phyloP scores from a whole-genome alignment of 2,888 invertebrate species.

The Polia nebulosa region DNA sequence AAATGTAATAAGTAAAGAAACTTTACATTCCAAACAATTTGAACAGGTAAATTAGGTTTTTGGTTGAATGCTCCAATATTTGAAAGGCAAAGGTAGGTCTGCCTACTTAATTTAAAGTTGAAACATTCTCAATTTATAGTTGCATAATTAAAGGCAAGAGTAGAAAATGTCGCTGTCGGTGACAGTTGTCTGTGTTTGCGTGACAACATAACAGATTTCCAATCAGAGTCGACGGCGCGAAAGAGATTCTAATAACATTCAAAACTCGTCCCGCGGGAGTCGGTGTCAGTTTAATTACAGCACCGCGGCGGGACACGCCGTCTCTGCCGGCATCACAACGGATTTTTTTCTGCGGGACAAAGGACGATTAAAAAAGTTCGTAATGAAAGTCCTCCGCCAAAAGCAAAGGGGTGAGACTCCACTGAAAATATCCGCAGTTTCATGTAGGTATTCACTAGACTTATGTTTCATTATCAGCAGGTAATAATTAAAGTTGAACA shows the following conservation, averaged over 20 bases:
- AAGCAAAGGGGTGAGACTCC: conserved; percentile 83
- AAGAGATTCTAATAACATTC: conserved; percentile 91
- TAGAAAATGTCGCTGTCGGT: conserved; percentile 53
- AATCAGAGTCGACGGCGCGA: conserved; percentile 88
- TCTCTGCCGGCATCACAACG: conserved; percentile 84
- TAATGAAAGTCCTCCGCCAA: conserved; percentile 86
- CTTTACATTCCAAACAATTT: conserved; percentile 57
- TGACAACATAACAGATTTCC: conserved; percentile 83
- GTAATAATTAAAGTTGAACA: conserved; percentile 19
- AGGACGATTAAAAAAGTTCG: conserved; percentile 90
- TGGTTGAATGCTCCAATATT: conserved; percentile 52
- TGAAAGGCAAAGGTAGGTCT: conserved; percentile 46
- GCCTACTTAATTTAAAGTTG: conserved; percentile 59
- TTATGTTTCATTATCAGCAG: conserved; percentile 18
- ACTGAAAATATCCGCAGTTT: conserved; percentile 72
- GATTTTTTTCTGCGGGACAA: conserved; percentile 88
- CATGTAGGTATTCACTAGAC: conserved; percentile 50
- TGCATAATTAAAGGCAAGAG: conserved; percentile 55
- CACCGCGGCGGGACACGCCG: conserved; percentile 77
- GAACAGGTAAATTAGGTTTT: conserved; percentile 53
- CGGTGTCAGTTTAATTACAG: conserved; percentile 90
- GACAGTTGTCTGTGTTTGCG: conserved; percentile 71
- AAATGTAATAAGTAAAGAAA: conserved; percentile 50
- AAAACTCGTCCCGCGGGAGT: conserved; percentile 88
- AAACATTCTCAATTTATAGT: conserved; percentile 62